Percentiles rank a stretch among this genome's conserved stretches.
phyloP scores from a whole-genome alignment of 1,140 invertebrate species.

The Aethina tumida region DNA sequence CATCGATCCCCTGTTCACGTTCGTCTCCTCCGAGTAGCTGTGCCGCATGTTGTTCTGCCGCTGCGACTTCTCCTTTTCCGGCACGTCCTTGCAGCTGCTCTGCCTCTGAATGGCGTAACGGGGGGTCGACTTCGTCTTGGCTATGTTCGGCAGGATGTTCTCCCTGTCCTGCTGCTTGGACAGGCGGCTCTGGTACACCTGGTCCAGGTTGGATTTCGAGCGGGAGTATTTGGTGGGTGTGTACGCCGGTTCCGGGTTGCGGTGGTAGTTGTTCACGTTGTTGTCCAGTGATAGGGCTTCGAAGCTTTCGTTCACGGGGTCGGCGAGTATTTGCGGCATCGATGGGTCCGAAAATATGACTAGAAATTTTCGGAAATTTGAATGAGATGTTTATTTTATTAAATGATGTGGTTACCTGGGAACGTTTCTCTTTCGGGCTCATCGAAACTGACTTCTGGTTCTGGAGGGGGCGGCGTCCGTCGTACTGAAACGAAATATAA shows the following conservation, averaged over 20 bases:
- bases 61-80: conserved; percentile 17
- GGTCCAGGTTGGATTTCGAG: conserved; percentile 35
- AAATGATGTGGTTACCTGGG: conserved; percentile 13
- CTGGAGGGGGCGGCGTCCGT: conserved; percentile 27
- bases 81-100: conserved; percentile 30
- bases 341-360: conserved; percentile 19
- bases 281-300: conserved; percentile 33
- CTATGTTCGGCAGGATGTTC: conserved; percentile 23
- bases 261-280: conserved; percentile 25
- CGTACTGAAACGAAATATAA: conserved; percentile 22
- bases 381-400: not conserved
- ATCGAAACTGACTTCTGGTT: conserved; percentile 22
- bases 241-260: conserved; percentile 17
- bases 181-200: conserved; percentile 22
- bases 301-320: conserved; percentile 23
- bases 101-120: conserved; percentile 26
- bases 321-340: conserved; percentile 29
- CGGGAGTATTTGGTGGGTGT: conserved; percentile 28
- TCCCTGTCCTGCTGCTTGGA: conserved; percentile 26
- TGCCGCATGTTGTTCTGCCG: conserved; percentile 30
- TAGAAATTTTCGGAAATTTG: not conserved
- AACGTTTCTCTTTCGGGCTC: conserved; percentile 23
- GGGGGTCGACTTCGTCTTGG: conserved; percentile 21
- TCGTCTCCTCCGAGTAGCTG: conserved; percentile 33
- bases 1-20: conserved; percentile 26